Percentiles rank a stretch among this genome's conserved stretches.
Conservation (phyloP, 1,140 invertebrate genomes). For the Campoletis sonorensis region DNA sequence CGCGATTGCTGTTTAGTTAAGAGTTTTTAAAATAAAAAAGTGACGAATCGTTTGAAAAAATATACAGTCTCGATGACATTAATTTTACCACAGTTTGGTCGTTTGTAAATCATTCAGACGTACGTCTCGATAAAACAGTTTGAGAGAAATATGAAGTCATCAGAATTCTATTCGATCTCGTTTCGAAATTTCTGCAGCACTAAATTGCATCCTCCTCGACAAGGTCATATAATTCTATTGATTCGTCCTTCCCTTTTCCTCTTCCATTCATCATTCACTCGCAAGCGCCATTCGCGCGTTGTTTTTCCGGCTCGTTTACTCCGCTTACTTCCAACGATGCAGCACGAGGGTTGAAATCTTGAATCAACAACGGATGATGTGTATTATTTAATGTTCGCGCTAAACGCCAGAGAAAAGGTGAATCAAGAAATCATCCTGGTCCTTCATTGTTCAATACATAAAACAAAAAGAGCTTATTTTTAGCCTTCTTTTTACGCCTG, state of each 20-base stretch:
- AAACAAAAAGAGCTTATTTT: constrained; percentile 54
- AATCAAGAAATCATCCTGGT: constrained; percentile 49
- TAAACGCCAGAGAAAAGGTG: constrained; percentile 37
- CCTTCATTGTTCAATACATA: constrained; percentile 49
- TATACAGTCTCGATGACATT: no score
- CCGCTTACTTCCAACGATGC: neutral
- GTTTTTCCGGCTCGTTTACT: neutral
- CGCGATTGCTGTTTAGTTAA: no score
- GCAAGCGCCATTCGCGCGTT: neutral
- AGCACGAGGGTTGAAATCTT: constrained; percentile 41
- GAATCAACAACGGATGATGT: constrained; percentile 33
- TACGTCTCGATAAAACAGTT: no score
- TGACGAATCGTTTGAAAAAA: no score
- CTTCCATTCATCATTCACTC: constrained; percentile 10
- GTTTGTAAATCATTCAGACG: no score
- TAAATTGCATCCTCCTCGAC: no score
- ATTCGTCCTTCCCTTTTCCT: neutral
- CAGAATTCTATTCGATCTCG: neutral
- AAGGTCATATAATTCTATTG: no score
- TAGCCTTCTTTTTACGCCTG: neutral
- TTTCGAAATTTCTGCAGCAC: no score
- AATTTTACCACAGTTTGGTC: no score
- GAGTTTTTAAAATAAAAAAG: no score
- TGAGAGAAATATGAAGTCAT: no score
- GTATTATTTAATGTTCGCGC: neutral